Percentiles rank a stretch among this genome's conserved stretches.
phyloP scores from a whole-genome alignment of 2,888 invertebrate species.

The Drosophila merina region DNA sequence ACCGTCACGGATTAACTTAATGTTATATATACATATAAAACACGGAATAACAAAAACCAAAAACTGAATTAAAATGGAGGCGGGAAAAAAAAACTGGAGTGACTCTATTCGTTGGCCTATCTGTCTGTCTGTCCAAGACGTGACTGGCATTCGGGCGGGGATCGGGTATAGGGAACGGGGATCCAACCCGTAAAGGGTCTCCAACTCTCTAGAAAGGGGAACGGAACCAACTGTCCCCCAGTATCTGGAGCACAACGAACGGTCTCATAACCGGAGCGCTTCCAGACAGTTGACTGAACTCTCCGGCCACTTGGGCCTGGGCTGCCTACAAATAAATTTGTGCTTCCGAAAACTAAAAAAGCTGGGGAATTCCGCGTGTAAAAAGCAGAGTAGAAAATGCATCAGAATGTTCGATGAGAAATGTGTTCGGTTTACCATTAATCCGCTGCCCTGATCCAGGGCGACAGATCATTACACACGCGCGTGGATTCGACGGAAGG shows the following conservation, averaged over 20 bases:
- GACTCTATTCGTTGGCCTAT: constrained; percentile 52
- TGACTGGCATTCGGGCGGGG: constrained; percentile 60
- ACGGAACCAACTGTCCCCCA: constrained; percentile 58
- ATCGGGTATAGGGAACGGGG: not conserved
- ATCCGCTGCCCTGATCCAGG: constrained; percentile 79
- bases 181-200: constrained; percentile 9
- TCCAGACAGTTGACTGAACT: constrained; percentile 68
- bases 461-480: constrained; percentile 81
- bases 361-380: constrained; percentile 18
- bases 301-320: constrained; percentile 5
- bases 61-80: constrained; percentile 40
- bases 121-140: constrained; percentile 53
- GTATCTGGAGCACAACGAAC: constrained; percentile 69
- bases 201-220: not conserved
- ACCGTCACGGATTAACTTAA: constrained; percentile 37
- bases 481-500: constrained; percentile 43
- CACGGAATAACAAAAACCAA: constrained; percentile 11
- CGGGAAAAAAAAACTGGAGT: constrained; percentile 29
- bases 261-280: constrained; percentile 64
- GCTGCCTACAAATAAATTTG: constrained; percentile 11
- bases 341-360: constrained; percentile 19
- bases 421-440: constrained; percentile 81
- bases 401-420: constrained; percentile 68
- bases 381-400: constrained; percentile 49
- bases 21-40: constrained; percentile 30